Percentiles rank a stretch among this genome's conserved stretches.
Evolutionary conservation across 2,888 invertebrate genomes (phyloP).

Genomic region (Boloria euphrosyne): DNA sequence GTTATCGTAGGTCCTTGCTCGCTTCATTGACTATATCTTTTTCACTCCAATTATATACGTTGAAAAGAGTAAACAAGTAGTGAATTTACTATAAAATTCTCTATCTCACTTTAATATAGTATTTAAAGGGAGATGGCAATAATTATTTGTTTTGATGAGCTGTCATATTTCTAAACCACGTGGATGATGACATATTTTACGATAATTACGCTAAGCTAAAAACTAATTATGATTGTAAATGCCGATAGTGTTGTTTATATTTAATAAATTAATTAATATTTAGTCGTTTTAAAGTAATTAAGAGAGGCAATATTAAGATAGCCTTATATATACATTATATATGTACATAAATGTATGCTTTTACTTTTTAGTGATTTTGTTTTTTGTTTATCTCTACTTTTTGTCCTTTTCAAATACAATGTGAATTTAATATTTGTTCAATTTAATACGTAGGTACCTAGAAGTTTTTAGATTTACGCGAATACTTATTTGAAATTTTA

Average conservation of each 20-base stretch:
- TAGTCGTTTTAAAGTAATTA: no score
- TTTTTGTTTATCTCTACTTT: no score
- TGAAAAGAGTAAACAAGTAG: constrained; percentile 25
- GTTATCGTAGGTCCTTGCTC: constrained; percentile 55
- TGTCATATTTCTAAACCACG: constrained; percentile 5
- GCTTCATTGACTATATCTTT: constrained; percentile 4
- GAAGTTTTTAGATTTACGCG: no score
- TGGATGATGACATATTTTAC: constrained; percentile 9
- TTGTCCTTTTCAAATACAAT: no score
- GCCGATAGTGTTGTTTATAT: neutral
- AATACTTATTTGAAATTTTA: no score
- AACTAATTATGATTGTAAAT: neutral
- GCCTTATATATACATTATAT: no score
- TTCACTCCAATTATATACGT: constrained; percentile 20
- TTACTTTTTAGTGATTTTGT: no score
- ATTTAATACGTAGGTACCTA: no score
- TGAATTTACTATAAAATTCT: neutral
- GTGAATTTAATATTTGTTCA: no score
- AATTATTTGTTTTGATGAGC: constrained; percentile 4
- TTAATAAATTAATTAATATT: no score
- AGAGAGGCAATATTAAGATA: no score
- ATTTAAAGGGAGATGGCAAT: neutral
- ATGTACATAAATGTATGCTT: no score
- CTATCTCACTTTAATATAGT: constrained; percentile 11
- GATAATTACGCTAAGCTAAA: neutral